Evolutionary conservation across 35 echinoderm and acorn worm genomes (phyloP).

Genomic region (Heliocidaris tuberculata): DNA sequence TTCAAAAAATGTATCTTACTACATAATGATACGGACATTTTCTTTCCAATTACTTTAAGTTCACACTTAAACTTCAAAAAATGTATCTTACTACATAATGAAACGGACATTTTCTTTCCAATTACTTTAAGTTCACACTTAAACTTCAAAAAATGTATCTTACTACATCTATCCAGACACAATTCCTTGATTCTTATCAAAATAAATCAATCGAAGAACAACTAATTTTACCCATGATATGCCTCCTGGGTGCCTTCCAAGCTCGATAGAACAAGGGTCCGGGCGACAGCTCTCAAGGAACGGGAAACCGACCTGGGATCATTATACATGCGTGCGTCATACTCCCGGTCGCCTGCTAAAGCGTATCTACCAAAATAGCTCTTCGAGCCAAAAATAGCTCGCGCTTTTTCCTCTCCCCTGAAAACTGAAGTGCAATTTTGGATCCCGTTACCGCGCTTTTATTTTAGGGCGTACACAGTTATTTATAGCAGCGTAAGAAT

Average conservation of each 20-base stretch:
- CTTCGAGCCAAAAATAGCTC: background rate
- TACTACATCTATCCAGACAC: background rate
- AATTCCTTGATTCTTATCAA: background rate
- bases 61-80: too few species aligned
- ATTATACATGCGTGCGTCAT: constrained; percentile 16
- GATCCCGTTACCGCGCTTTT: constrained; percentile 8
- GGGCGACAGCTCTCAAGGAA: background rate
- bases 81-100: too few species aligned
- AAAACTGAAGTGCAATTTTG: constrained; percentile 3
- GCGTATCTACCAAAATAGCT: background rate
- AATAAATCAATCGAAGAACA: background rate
- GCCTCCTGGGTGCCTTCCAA: background rate
- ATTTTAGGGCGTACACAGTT: background rate
- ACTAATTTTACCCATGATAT: background rate
- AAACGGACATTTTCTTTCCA: too few species aligned
- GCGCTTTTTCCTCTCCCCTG: background rate
- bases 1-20: too few species aligned
- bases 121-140: too few species aligned
- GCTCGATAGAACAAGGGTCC: background rate
- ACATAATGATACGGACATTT: too few species aligned
- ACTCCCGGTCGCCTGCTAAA: background rate
- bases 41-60: too few species aligned
- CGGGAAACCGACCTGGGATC: background rate
- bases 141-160: background rate
- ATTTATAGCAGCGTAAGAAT: background rate